Evolutionary conservation across 1,140 invertebrate genomes (phyloP), one percentile per base, ranked within the genome.

Genomic region (Meloidogyne floridensis): DNA sequence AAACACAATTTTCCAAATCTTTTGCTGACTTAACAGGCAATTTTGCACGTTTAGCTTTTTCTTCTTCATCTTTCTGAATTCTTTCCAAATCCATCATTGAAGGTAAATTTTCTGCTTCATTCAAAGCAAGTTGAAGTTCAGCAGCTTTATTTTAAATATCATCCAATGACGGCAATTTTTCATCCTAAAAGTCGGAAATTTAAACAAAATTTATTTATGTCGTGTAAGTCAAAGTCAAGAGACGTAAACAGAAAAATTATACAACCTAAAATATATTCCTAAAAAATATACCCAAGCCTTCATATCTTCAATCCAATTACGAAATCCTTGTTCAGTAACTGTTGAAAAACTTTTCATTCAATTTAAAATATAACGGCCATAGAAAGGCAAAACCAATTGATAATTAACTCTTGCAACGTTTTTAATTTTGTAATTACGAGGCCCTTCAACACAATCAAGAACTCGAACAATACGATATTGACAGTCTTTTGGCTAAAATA

Each of bases 241-340:
- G 20, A 20, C 20, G 20, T 20, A 20, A 20, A 20, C 20, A 20
- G 20, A 20, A 20, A 20, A 20, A 20, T 20, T 20, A 20, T 20
- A 20, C 20, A 20, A 20, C 20, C 20, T 20, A 20, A 20, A 20
- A 20, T 20, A 20, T 20, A 20, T 20, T 20, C 20, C 20, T 20
- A 20, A 20, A 20, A 70, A 15, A n/a, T 43, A 43, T 11, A 78
- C 77, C 77, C 77, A 78, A 20, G 69, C n/a, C 15, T 20, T n/a
- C 77, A 78, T 78, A 71, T 78, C 77, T 3, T 53, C 53, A 20
- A 78, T 51, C 77, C 77, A 78, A 71, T 47, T 65, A 18, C 65
- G 53, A 71, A 78, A 78, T 43, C 77, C 77, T n/a, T 78, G 65
- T 51, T 78, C 77, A 42, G 69, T 78, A 47, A 78, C 42, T 10